Conservation (phyloP, 1,140 invertebrate genomes). For the Drosophila mojavensis region DNA sequence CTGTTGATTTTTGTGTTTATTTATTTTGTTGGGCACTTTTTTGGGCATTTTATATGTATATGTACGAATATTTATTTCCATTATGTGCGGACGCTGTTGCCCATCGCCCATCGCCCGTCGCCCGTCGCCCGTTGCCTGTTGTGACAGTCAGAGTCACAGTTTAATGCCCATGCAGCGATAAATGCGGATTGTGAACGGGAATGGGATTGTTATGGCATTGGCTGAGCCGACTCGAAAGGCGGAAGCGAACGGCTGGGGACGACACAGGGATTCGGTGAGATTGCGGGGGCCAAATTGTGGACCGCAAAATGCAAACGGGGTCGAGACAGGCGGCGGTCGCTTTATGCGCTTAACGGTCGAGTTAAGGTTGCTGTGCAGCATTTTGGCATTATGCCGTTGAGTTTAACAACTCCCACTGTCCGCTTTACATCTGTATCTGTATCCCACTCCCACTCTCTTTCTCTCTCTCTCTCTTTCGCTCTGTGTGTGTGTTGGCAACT, state of each 20-base stretch:
- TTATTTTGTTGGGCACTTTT: constrained; percentile 33
- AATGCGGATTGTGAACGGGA: constrained; percentile 49
- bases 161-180: constrained; percentile 60
- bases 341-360: constrained; percentile 55
- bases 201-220: constrained; percentile 44
- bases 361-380: constrained; percentile 40
- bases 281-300: constrained; percentile 32
- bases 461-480: neutral
- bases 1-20: constrained; percentile 57
- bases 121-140: neutral
- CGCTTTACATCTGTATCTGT: neutral
- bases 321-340: constrained; percentile 27
- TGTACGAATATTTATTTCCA: constrained; percentile 41
- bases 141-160: constrained; percentile 38
- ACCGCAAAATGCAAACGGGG: constrained; percentile 53
- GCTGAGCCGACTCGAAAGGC: neutral
- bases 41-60: constrained; percentile 4
- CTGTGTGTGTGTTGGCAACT: constrained; percentile 5
- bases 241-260: neutral
- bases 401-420: constrained; percentile 35
- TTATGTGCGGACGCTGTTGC: constrained; percentile 24
- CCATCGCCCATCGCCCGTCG: neutral
- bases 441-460: neutral
- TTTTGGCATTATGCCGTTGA: constrained; percentile 48
- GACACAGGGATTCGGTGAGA: constrained; percentile 27